phyloP scores from a whole-genome alignment of 2,113 vertebrate species.

The Euleptes europaea region DNA sequence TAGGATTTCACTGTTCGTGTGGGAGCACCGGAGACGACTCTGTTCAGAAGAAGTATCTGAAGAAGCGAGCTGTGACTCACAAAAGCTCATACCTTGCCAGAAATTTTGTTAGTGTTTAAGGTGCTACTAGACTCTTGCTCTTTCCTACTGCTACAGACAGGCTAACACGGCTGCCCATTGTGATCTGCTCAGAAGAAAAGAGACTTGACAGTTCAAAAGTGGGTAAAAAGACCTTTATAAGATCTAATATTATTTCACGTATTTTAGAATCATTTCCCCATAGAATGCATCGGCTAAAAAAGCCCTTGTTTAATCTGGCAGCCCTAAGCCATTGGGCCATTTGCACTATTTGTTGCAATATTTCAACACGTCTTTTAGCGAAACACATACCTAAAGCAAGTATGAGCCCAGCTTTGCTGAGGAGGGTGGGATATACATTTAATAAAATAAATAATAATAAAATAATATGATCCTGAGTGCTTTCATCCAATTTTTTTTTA shows the following conservation, averaged over 20 bases:
- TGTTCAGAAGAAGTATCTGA: constrained; percentile 73
- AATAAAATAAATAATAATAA: too few species aligned
- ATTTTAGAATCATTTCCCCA: background rate
- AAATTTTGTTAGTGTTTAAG: too few species aligned
- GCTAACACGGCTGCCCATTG: too few species aligned
- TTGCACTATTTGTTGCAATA: background rate
- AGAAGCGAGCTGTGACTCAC: too few species aligned
- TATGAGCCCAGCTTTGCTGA: too few species aligned
- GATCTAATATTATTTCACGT: background rate
- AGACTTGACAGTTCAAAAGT: background rate
- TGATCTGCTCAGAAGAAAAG: too few species aligned
- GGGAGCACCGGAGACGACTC: constrained; percentile 48
- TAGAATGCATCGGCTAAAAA: background rate
- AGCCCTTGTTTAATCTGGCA: background rate
- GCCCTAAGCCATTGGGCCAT: background rate
- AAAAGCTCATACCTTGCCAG: too few species aligned
- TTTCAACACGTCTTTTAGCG: background rate
- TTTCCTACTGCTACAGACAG: too few species aligned
- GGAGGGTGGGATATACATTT: too few species aligned
- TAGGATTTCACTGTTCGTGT: background rate
- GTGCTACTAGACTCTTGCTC: too few species aligned
- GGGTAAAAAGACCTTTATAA: background rate
- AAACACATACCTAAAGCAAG: too few species aligned
- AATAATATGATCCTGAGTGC: background rate
- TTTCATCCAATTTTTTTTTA: background rate